Evolutionary conservation across 2,797 vertebrate species (phyloP).

Genomic region (Coccyzus lansbergi): DNA sequence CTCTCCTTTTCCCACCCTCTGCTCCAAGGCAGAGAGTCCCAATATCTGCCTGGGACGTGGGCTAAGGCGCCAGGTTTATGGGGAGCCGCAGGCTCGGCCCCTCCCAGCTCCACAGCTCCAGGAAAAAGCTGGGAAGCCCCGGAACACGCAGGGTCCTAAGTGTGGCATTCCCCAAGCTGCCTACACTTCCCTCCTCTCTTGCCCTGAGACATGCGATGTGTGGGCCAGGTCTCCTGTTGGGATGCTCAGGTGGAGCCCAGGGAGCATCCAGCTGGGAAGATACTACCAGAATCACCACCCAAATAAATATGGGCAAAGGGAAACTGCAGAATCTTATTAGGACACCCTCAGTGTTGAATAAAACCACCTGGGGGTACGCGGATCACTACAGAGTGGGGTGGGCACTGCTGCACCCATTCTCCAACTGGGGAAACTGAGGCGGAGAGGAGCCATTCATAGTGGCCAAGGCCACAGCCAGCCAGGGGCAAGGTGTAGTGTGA

Average conservation of each 20-base stretch:
- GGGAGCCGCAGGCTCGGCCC: slow-evolving; percentile 65
- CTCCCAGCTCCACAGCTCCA: slow-evolving; percentile 65
- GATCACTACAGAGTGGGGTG: accelerated
- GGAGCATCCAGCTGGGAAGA: background rate
- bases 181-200: accelerated
- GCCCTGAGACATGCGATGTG: accelerated
- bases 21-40: slow-evolving; percentile 54
- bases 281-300: background rate
- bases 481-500: background rate
- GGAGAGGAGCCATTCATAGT: accelerated
- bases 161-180: background rate
- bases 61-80: slow-evolving; percentile 70
- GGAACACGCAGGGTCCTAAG: slow-evolving; percentile 46
- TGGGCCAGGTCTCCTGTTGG: background rate
- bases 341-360: background rate
- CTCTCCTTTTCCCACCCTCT: background rate
- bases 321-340: background rate
- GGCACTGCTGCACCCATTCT: background rate
- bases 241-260: background rate
- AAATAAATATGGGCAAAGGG: background rate
- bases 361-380: background rate
- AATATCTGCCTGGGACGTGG: slow-evolving; percentile 73
- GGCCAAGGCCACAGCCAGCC: background rate
- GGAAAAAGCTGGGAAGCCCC: slow-evolving; percentile 37
- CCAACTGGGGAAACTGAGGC: slow-evolving; percentile 9